phyloP scores from a whole-genome alignment of 2,888 invertebrate species.

The Eutolmus rufibarbis region DNA sequence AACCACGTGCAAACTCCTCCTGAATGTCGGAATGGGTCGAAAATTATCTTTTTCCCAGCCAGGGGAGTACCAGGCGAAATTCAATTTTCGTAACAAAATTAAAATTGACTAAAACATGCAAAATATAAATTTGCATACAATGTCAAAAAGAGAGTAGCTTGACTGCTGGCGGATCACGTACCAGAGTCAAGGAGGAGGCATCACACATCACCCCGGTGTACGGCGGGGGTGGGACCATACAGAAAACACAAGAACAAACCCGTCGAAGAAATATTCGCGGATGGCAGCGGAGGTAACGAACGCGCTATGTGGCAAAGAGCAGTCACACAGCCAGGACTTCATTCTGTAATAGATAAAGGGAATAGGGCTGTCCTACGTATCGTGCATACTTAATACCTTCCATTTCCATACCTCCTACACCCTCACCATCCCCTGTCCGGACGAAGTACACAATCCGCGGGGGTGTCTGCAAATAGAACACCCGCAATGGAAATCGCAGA shows the following conservation, averaged over 20 bases:
- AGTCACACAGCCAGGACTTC: background rate
- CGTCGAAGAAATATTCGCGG: background rate
- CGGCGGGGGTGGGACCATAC: background rate
- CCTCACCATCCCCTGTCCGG: background rate
- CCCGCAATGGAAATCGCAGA: background rate
- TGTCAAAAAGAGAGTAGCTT: slow-evolving; percentile 19
- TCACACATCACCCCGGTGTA: background rate
- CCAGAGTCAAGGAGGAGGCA: background rate
- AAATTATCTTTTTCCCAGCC: background rate
- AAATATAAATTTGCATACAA: slow-evolving; percentile 30
- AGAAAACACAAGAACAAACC: background rate
- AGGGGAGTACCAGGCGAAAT: background rate
- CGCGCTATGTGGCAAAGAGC: background rate
- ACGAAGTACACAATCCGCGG: background rate
- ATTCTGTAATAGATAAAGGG: slow-evolving; percentile 12
- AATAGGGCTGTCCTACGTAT: background rate
- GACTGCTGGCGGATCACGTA: slow-evolving; percentile 22
- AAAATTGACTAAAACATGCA: slow-evolving; percentile 31
- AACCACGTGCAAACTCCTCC: background rate
- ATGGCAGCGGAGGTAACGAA: background rate
- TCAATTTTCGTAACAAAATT: slow-evolving; percentile 20
- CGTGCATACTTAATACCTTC: slow-evolving; percentile 2
- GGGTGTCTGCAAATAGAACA: background rate
- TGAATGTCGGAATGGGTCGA: background rate
- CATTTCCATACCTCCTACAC: background rate